phyloP scores from a whole-genome alignment of 2,888 invertebrate species.

The Agrotis clavis region DNA sequence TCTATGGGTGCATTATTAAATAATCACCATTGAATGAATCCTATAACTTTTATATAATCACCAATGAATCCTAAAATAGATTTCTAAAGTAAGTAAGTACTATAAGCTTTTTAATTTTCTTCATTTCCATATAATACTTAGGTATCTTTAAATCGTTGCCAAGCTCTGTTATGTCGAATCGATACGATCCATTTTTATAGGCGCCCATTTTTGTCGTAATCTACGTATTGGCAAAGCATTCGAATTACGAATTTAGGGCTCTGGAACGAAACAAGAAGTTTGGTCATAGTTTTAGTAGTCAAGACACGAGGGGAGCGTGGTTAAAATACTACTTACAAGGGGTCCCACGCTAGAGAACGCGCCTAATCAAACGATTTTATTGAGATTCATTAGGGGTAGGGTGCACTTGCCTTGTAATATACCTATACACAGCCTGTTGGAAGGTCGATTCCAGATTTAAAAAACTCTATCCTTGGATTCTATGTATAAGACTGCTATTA shows the following conservation, averaged over 20 bases:
- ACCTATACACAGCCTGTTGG: background rate
- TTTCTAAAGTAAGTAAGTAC: too few relatives aligned
- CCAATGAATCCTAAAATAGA: background rate
- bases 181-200: background rate
- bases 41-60: too few relatives aligned
- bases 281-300: constrained; percentile 29
- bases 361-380: constrained; percentile 68
- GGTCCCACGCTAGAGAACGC: constrained; percentile 64
- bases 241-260: constrained; percentile 20
- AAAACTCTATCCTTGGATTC: constrained; percentile 9
- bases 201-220: constrained; percentile 12
- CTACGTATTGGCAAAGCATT: constrained; percentile 26
- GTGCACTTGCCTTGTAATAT: constrained; percentile 39
- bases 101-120: background rate
- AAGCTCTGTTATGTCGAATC: background rate
- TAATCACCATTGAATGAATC: background rate
- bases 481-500: background rate
- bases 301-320: constrained; percentile 29
- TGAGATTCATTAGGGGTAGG: constrained; percentile 60
- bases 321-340: constrained; percentile 52
- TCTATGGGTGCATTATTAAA: background rate
- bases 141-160: background rate
- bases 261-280: constrained; percentile 30
- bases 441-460: constrained; percentile 12
- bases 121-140: background rate